Base-by-base conservation (phyloP, 2,888 invertebrate species). In the Disparrhopalites patrizii region DNA sequence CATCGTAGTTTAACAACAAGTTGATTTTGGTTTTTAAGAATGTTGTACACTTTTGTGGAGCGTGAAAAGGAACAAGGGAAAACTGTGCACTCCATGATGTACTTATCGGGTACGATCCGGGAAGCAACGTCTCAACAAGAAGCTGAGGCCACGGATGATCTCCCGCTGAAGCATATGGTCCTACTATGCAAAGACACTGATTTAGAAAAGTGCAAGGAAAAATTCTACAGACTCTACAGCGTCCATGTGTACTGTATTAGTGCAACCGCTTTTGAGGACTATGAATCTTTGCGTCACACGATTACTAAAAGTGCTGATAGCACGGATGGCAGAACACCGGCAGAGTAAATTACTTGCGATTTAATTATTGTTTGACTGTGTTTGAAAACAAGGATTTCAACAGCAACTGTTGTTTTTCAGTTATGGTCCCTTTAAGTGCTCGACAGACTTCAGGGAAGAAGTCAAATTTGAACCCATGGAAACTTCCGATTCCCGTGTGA, bases 191-290 rank as follows among this genome's bases (percentile, higher is more conserved):
- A 74, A 56, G 78, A 77, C 8, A 69, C 72, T n/a, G 76, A 80
- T 56, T 64, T 81, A 30, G 68, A 67, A 2, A 30, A 64, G 7
- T 76, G 77, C 0, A 79, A 77, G 68, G 43, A 77, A 15, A 79
- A 79, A 50, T 81, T 79, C 61, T 65, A 68, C 1, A 76, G 75
- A 58, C 71, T 81, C 13, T 73, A 77, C 27, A 79, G 80, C 0
- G 77, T 81, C 62, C 82, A 82, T 69, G 67, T 82, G 31, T 81
- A 81, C 66, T 80, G 81, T 56, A 62, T 82, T 30, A 65, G 62
- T 52, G 13, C 62, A 7, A 18, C 20, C 28, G 51, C 65, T 18
- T 18, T 65, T 36, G 18, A 40, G 15, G 65, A 65, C 25, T 51
- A 51, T 33, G 25, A 18, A n/a, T 28, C 27, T 2, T 25, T 66